Percentiles rank a stretch among this genome's conserved stretches.
Conservation (phyloP, 2,113 vertebrate species). For the Sarotherodon lohbergeri region DNA sequence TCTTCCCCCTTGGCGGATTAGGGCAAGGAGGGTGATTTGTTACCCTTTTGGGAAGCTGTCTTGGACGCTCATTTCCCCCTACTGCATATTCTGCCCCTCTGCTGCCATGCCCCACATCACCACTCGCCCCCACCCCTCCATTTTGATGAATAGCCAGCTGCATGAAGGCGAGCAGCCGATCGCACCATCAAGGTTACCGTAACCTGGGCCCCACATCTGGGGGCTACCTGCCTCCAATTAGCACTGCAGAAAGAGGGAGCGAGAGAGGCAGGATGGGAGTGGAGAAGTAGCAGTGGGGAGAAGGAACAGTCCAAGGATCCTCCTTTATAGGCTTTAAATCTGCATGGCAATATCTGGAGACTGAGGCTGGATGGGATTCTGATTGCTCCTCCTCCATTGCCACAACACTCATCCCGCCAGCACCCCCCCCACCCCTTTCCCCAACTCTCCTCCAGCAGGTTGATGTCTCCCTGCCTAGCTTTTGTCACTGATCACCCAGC, state of each 20-base stretch:
- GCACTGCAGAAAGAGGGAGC: conserved; percentile 19
- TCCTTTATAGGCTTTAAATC: conserved; percentile 72
- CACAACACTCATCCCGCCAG: background rate
- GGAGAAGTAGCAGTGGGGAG: background rate
- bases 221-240: conserved; percentile 75
- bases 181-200: conserved; percentile 76
- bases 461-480: conserved; percentile 64
- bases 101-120: conserved; percentile 28
- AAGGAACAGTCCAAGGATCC: conserved; percentile 51
- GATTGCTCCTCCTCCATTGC: conserved; percentile 60
- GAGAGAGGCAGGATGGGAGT: conserved; percentile 8
- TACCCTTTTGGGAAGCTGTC: conserved; percentile 73
- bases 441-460: conserved; percentile 59
- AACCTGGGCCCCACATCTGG: conserved; percentile 69
- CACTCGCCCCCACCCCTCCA: conserved; percentile 10
- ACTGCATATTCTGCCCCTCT: conserved; percentile 70
- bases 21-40: conserved; percentile 71
- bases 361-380: conserved; percentile 54
- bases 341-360: conserved; percentile 74
- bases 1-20: conserved; percentile 57
- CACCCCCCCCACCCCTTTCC: background rate
- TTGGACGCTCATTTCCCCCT: conserved; percentile 68
- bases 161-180: conserved; percentile 70
- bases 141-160: conserved; percentile 74
- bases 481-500: conserved; percentile 71